phyloP scores from a whole-genome alignment of 2,797 vertebrate species.

The Echeneis naucrates region DNA sequence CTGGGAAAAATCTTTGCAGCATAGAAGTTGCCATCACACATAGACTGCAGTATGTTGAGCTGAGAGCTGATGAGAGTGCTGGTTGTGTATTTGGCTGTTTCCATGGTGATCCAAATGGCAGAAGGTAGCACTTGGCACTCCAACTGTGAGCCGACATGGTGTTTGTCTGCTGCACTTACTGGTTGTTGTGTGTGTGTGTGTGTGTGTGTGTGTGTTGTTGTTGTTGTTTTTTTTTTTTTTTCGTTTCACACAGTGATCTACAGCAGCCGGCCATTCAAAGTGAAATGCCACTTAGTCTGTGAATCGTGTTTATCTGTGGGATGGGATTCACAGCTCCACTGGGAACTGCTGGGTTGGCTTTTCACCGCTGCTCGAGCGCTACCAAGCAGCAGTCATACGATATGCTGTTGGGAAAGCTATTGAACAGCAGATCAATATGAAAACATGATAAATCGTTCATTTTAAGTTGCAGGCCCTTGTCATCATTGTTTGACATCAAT shows the following conservation, averaged over 20 bases:
- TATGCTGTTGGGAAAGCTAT: constrained; percentile 13
- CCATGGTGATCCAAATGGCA: constrained; percentile 82
- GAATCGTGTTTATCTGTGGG: constrained; percentile 40
- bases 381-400: background rate
- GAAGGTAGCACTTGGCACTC: constrained; percentile 74
- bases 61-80: constrained; percentile 64
- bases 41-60: constrained; percentile 53
- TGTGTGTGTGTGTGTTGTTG: background rate
- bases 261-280: constrained; percentile 47
- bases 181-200: constrained; percentile 4
- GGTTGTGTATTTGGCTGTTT: constrained; percentile 81
- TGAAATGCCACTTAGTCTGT: constrained; percentile 54
- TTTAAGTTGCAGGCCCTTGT: background rate
- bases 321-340: constrained; percentile 22
- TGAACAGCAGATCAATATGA: constrained; percentile 12
- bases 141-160: constrained; percentile 70
- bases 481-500: background rate
- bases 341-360: constrained; percentile 7
- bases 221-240: background rate
- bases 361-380: constrained; percentile 27
- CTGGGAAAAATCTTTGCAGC: background rate
- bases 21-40: constrained; percentile 45
- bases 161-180: constrained; percentile 63
- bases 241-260: constrained; percentile 49
- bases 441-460: constrained; percentile 10